Base-by-base conservation (phyloP, 2,113 vertebrate genomes). In the Notothenia rossii region DNA sequence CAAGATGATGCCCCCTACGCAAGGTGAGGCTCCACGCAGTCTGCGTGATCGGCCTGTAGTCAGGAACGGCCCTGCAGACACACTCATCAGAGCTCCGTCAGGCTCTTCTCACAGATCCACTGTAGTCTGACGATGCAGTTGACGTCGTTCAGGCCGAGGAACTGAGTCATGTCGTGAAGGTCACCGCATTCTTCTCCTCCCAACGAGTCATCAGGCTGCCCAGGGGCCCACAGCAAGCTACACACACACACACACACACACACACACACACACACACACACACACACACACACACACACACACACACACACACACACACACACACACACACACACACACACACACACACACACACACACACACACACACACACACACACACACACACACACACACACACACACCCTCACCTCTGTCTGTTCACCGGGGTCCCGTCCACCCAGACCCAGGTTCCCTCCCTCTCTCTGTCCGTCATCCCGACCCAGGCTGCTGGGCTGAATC, bases 391-490 rank as follows among this genome's bases (percentile, higher is more conserved):
- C 25, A 29, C 25, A 3, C 40, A 51, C 67, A 76, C 48, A 90
- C 25, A 29, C n/a, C n/a, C n/a, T n/a, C 25, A 29, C 88, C 56
- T 2, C 1, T 76, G 11, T 65, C 6, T 56, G 10, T 81, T 3
- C 2, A 88, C 83, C n/a, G 10, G 49, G 29, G 83, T 86, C 46
- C 81, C 83, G 51, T 90, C 81, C 74, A 90, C 75, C 88, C 88
- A 88, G 3, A 66, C 1, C 81, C 81, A 90, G 2, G 13, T 61
- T 10, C 86, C 81, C 11, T 90, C 88, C 22, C 29, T 0, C 45
- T 45, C 13, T 13, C 68, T 66, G 86, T 90, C 88, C 53, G 88
- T 84, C 88, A 90, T 90, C 10, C 88, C 86, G 3, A 90, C 61
- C 88, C 88, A 90, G 0, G 72, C 72, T 54, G 60, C 64, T 5